Conservation (phyloP, 2,797 vertebrate species). For the Lepus oiostolus region DNA sequence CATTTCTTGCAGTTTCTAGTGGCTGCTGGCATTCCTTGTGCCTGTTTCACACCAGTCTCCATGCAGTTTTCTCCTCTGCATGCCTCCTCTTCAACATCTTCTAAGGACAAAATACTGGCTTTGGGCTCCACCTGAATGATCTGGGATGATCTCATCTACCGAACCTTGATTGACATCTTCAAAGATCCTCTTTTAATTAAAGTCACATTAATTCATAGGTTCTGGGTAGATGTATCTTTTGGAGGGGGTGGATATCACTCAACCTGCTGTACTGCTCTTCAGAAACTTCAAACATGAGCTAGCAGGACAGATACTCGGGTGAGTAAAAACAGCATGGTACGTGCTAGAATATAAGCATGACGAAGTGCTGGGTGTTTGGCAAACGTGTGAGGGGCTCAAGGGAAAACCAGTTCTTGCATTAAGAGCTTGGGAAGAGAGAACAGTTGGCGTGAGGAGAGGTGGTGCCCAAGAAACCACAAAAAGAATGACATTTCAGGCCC, state of each 20-base stretch:
- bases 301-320: background rate
- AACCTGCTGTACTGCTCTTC: background rate
- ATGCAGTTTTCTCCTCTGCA: background rate
- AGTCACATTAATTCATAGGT: background rate
- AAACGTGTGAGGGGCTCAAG: too few relatives aligned
- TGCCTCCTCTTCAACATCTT: background rate
- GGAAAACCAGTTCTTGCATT: background rate
- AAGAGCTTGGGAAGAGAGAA: background rate
- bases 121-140: background rate
- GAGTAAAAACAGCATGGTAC: background rate
- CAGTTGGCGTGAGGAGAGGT: background rate
- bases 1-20: too few relatives aligned
- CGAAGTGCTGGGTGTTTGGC: too few relatives aligned
- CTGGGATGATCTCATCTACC: background rate
- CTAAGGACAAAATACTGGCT: background rate
- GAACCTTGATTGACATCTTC: background rate
- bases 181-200: background rate
- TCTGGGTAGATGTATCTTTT: background rate
- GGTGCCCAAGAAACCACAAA: background rate
- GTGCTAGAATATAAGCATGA: background rate
- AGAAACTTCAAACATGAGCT: background rate
- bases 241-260: fast-evolving
- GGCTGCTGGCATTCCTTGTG: too few relatives aligned
- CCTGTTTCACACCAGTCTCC: background rate
- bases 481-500: background rate